Evolutionary conservation across 2,797 vertebrate species (phyloP), one percentile per base, ranked within the genome.

Genomic region (Poeciliopsis gracilis): DNA sequence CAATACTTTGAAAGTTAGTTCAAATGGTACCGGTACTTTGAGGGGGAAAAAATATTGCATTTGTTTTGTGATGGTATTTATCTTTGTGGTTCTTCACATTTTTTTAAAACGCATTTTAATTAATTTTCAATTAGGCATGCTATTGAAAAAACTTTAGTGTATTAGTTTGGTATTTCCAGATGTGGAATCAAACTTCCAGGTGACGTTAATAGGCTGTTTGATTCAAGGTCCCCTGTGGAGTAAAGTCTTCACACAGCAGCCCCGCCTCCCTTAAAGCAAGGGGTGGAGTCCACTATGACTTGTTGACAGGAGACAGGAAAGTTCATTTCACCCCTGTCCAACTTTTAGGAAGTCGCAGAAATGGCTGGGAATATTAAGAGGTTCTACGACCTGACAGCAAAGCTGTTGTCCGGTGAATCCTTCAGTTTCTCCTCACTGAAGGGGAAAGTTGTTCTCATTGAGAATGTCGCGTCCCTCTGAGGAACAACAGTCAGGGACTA

Each of bases 381-480:
- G 10, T 93, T 96, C 0, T 89, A 96, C 73, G 72, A 89, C 1
- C 85, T 97, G 16, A 90, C 94, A 0, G 92, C 93, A 38, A 96
- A 94, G 0, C 88, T 96, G 0, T 36, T 95, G 0, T 91, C 93
- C 0, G 95, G 95, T 72, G 95, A 96, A 80, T 55, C 87, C 0
- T 55, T 97, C 5, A 73, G 84, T 7, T 95, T 98, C 86, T 95
- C 91, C 9, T 92, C 95, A 20, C 90, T 97, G 61, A 77, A 69
- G 76, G 97, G 96, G 13, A 96, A 96, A 81, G 97, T 98, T 73
- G 94, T 99, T 89, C 96, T 99, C 41, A 95, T 99, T 45, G 96
- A 95, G 89, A 99, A 99, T 71, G 98, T 99, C 15, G 98, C 98
- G 30, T 98, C 98, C 33, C 97, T 99, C 88, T 98, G 98, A 99